phyloP scores from a whole-genome alignment of 2,113 vertebrate species.

The Neolamprologus toae region DNA sequence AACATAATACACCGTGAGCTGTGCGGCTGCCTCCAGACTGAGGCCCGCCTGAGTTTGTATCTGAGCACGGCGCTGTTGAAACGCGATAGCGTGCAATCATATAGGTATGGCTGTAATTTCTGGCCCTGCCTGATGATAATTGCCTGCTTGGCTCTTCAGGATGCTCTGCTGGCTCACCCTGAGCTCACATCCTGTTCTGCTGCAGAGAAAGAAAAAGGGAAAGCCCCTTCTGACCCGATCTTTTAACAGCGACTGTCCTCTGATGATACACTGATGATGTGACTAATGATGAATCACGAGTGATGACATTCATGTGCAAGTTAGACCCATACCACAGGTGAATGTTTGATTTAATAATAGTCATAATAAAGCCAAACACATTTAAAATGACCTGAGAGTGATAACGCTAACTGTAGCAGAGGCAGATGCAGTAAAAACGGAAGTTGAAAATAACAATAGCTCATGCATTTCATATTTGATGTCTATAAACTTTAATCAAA shows the following conservation, averaged over 20 bases:
- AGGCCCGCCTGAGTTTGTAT: not conserved
- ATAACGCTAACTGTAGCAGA: not conserved
- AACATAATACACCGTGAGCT: not conserved
- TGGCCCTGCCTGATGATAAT: slow-evolving; percentile 61
- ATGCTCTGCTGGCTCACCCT: slow-evolving; percentile 16
- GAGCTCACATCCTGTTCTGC: not conserved
- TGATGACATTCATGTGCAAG: not conserved
- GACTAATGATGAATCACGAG: not conserved
- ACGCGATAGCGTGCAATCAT: slow-evolving; percentile 61
- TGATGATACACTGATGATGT: not conserved
- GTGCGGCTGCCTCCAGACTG: not conserved
- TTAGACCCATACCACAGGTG: not conserved
- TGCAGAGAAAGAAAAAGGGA: not conserved
- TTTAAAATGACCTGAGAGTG: not conserved
- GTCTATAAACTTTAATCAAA: not conserved
- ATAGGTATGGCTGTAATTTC: slow-evolving; percentile 60
- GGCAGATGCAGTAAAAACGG: not conserved
- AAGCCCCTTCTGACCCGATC: not conserved
- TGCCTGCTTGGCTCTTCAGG: slow-evolving; percentile 39
- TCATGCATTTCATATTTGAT: not conserved
- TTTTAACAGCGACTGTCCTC: not conserved
- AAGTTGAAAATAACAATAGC: not conserved
- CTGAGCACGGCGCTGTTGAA: slow-evolving; percentile 10
- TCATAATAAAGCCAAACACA: not conserved
- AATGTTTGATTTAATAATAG: not conserved